phyloP scores from a whole-genome alignment of 2,888 invertebrate genomes.

The Minunthozetes semirufus region DNA sequence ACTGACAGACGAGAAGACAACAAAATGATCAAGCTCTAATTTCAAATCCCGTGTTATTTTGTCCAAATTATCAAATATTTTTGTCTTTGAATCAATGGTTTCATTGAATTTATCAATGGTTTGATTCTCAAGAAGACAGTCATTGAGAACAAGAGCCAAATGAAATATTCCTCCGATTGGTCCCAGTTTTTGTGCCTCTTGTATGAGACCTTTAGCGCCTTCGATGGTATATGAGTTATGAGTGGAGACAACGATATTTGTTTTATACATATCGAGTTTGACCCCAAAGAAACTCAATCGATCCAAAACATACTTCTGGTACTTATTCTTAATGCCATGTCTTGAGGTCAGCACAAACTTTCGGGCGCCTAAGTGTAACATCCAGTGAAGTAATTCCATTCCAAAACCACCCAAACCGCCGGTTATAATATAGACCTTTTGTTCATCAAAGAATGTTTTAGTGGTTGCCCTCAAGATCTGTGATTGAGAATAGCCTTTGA shows the following conservation, averaged over 20 bases:
- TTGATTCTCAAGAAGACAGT: neutral
- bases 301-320: neutral
- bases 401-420: constrained; percentile 93
- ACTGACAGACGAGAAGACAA: neutral
- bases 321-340: neutral
- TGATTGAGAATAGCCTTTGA: constrained; percentile 57
- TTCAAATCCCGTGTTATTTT: neutral
- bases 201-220: neutral
- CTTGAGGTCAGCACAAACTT: constrained; percentile 53
- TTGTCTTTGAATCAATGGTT: neutral
- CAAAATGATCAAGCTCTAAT: neutral
- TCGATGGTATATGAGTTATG: neutral
- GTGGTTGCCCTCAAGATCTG: constrained; percentile 59
- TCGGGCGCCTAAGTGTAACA: constrained; percentile 79
- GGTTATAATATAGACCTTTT: constrained; percentile 53
- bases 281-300: neutral
- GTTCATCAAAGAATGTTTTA: constrained; percentile 63
- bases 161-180: constrained; percentile 55
- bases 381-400: constrained; percentile 82
- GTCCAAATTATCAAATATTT: neutral
- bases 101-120: neutral
- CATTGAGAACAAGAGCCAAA: constrained; percentile 60
- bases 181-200: neutral
- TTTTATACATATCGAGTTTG: neutral
- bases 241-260: neutral